Evolutionary conservation across 2,888 invertebrate genomes (phyloP), one percentile per base, ranked within the genome.

Genomic region (Terebella lapidaria): DNA sequence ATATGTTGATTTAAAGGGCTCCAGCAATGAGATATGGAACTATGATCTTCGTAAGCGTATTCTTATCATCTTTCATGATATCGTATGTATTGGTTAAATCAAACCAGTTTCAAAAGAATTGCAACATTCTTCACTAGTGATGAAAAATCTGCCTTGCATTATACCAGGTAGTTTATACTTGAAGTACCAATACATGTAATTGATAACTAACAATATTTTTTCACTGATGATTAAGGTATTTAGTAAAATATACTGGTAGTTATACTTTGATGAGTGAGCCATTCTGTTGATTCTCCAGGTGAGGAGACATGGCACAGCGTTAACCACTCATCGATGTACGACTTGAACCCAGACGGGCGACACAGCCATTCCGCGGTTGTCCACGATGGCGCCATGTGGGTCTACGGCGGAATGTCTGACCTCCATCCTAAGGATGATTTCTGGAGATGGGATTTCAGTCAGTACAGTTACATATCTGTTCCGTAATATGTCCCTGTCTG

Each of bases 401-500:
- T 93, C 74, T 92, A 89, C 81, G 93, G 90, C 22, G 93, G 93
- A 0, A 90, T 90, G 88, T 88, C 88, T 65, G 91, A 92, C 83
- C 85, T 93, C 60, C 87, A 88, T 67, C 89, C 87, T 71, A 85
- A 87, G 71, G 83, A 84, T 60, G 91, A 91, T 79, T 86, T 91
- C 63, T 91, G 91, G 91, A 84, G 85, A 74, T 91, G 88, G 85
- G 88, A 89, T 78, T 87, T 88, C 64, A 82, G 87, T 87, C 60
- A 80, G 77, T 58, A n/a, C n/a, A n/a, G n/a, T n/a, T n/a, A n/a
- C n/a, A n/a, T n/a, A n/a, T n/a, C n/a, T n/a, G n/a, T n/a, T 22
- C 5, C 18, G 15, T 49, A 10, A 35, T 35, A n/a, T n/a, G n/a
- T n/a, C n/a, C n/a, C n/a, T n/a, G n/a, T n/a, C n/a, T n/a, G n/a